Evolutionary conservation across 2,113 vertebrate species (phyloP), one percentile per base, ranked within the genome.

Genomic region (Apteryx mantelli): DNA sequence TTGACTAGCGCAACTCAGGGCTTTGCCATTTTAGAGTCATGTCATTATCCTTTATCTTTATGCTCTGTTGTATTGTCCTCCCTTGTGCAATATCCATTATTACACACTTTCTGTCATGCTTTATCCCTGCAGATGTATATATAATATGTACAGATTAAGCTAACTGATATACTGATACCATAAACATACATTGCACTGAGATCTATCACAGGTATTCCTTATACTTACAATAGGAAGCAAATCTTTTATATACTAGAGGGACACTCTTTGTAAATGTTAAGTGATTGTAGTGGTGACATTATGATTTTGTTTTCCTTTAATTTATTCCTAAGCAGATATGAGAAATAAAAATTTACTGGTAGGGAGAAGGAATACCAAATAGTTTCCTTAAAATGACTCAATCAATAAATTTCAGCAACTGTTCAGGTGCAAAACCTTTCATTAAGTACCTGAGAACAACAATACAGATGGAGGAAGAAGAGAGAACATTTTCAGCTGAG

Each of bases 1-100:
- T 82, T 82, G 91, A 80, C 58, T 50, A 74, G 71, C 68, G 83
- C 68, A 69, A 53, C 86, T 93, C 46, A 92, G 77, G 61, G 63
- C 77, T 82, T 89, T 87, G 82, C 71, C 92, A 28, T 91, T 89
- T 88, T 65, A 81, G 42, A 91, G 26, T 25, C 19, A 48, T 58
- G 22, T 26, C 73, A 68, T 95, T 91, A 82, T 92, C 69, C 78
- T 89, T 96, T 88, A 88, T 86, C 56, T 91, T 90, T 60, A 76
- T 85, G 66, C 89, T 42, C 32, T 25, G 68, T 22, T n/a, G 65
- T 7, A 76, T 84, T 4, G 38, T 79, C 65, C 84, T 89, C 69
- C 74, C 6, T 52, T 46, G 78, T 73, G 50, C 75, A 83, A 22
- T 86, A 83, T 44, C 80, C 75, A 66, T 87, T 94, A 87, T 73